Evolutionary conservation across 2,113 vertebrate species (phyloP), one percentile per base, ranked within the genome.

Genomic region (Indri indri): DNA sequence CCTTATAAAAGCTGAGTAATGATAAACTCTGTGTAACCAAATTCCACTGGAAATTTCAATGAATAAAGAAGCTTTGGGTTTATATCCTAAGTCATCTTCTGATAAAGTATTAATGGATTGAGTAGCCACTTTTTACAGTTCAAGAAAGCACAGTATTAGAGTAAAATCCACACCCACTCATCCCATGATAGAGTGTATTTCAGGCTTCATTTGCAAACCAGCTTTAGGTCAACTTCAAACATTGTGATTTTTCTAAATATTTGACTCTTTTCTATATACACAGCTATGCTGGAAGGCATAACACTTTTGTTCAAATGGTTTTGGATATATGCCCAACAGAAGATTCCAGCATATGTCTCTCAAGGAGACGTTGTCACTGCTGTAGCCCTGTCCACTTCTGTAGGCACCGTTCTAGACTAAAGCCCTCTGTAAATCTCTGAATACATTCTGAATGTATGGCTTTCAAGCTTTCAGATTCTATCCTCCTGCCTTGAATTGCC

Each of bases 401-500:
- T 37, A 82, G 91, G 14, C 20, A 42, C 14, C 25, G 22, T 86
- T 66, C 50, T 77, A 63, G 57, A 65, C 54, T 74, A 70, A 93
- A 40, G 42, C 6, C 42, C 37, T 89, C 59, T 66, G 6, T 63
- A 90, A 89, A 73, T 77, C 59, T 76, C 86, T 86, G 95, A 94
- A 95, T 74, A 61, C 63, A 95, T 96, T 96, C 70, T 68, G 83
- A 97, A 95, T 79, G 8, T 77, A 54, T 4, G 52, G 70, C 71
- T 96, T 95, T 96, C 71, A 92, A 96, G 32, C 42, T 94, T 94
- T 79, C 83, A 98, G 70, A 88, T 93, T 81, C 25, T 93, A 92
- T 94, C 97, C 42, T 90, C 32, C 50, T 96, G 52, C 57, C 52
- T n/a, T 97, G 90, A 97, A 81, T 47, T 84, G 91, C 74, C 89